A percentile compares a stretch with the other conserved stretches of the same genome.
Conservation (phyloP, 1,140 invertebrate species). For the Helicoverpa zea region DNA sequence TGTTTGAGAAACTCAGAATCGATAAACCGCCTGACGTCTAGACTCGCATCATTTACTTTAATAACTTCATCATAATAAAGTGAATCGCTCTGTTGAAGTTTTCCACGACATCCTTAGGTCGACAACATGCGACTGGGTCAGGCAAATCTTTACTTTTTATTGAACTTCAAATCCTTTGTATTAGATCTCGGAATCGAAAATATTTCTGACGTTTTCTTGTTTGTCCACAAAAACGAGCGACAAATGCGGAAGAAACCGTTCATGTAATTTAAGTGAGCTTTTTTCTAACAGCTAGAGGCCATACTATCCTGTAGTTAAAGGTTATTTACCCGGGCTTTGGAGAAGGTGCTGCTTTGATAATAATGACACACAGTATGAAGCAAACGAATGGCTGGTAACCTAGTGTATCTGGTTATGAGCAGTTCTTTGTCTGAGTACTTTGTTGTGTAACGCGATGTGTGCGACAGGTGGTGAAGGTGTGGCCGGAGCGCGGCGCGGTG, state of each 20-base stretch:
- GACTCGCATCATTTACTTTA: constrained; percentile 32
- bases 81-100: constrained; percentile 11
- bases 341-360: neutral
- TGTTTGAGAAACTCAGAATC: neutral
- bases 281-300: neutral
- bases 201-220: constrained; percentile 20
- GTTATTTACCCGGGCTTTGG: neutral
- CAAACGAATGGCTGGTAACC: neutral
- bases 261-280: constrained; percentile 5
- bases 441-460: neutral
- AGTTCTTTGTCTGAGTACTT: neutral
- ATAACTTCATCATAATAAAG: constrained; percentile 24
- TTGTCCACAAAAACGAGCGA: constrained; percentile 24
- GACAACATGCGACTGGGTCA: neutral
- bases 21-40: constrained; percentile 9
- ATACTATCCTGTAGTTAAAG: neutral
- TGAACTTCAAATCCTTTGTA: neutral
- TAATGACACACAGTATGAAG: neutral
- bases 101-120: constrained; percentile 5
- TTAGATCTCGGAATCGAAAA: constrained; percentile 9
- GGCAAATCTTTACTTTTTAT: neutral
- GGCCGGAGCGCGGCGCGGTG: constrained; percentile 83
- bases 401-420: neutral
- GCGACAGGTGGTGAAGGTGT: constrained; percentile 82
- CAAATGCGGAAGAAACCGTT: constrained; percentile 34